phyloP scores from a whole-genome alignment of 1,140 invertebrate species.

The Procambarus virginalis region DNA sequence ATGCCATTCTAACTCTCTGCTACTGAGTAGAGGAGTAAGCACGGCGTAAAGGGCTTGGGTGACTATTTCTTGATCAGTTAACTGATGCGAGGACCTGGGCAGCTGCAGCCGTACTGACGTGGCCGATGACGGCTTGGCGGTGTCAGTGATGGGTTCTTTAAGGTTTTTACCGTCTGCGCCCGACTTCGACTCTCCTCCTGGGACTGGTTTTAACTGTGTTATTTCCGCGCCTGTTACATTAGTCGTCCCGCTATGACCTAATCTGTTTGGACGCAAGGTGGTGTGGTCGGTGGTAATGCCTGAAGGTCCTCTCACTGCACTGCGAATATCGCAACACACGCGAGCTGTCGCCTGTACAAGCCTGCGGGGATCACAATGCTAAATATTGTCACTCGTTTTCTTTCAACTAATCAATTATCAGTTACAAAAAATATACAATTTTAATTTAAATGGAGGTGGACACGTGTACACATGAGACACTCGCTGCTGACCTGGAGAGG shows the following conservation, averaged over 20 bases:
- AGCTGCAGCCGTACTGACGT: neutral
- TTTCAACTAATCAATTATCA: too few relatives aligned
- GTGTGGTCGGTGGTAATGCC: neutral
- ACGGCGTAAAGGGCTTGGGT: constrained; percentile 43
- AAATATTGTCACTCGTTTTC: neutral
- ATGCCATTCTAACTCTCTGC: constrained; percentile 32
- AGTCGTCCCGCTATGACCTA: neutral
- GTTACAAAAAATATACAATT: too few relatives aligned
- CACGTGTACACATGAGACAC: too few relatives aligned
- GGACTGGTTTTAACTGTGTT: neutral
- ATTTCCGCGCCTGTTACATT: neutral
- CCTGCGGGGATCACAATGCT: neutral
- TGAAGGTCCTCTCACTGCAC: neutral
- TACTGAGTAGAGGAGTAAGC: constrained; percentile 21
- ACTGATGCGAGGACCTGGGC: neutral
- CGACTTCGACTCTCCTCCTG: neutral
- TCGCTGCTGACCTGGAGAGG: neutral
- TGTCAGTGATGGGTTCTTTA: neutral
- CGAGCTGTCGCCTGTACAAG: constrained; percentile 42
- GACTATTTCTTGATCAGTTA: constrained; percentile 29
- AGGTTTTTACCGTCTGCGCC: neutral
- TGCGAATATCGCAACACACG: constrained; percentile 9
- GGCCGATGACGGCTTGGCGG: neutral
- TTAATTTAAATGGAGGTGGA: too few relatives aligned
- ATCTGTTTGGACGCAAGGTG: neutral